phyloP scores from a whole-genome alignment of 2,888 invertebrate species.

The Coelopa pilipes region DNA sequence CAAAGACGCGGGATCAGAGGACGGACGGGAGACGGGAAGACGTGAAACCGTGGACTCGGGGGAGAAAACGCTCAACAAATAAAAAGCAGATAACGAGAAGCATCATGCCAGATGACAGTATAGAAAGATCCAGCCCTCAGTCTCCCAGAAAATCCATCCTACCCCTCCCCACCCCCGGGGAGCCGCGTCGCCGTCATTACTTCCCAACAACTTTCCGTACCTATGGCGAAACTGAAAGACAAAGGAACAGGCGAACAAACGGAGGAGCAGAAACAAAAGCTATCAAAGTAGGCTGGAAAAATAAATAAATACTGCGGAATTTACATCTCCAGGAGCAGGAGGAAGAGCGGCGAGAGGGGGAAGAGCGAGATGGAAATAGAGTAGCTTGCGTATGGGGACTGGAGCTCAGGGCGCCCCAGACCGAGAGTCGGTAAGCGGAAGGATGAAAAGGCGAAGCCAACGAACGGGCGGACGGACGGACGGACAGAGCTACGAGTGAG shows the following conservation, averaged over 20 bases:
- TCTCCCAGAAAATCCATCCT: too few species aligned
- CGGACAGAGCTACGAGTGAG: too few species aligned
- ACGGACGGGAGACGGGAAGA: not conserved
- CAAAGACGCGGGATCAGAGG: too few species aligned
- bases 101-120: too few species aligned
- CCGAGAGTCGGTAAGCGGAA: too few species aligned
- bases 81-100: too few species aligned
- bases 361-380: too few species aligned
- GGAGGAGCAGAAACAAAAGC: not conserved
- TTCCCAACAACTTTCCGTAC: conserved; percentile 2
- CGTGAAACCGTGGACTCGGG: not conserved
- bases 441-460: too few species aligned
- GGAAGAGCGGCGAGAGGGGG: too few species aligned
- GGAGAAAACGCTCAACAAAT: not conserved
- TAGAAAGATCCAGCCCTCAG: too few species aligned
- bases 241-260: not conserved
- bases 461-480: too few species aligned
- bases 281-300: not conserved
- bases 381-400: not conserved
- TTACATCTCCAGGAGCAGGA: too few species aligned
- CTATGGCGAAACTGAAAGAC: not conserved
- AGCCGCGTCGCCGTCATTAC: not conserved
- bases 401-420: not conserved
- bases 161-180: not conserved
- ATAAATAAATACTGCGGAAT: conserved; percentile 4